Base-by-base conservation (phyloP, 2,888 invertebrate genomes). In the Thymelicus lineola region DNA sequence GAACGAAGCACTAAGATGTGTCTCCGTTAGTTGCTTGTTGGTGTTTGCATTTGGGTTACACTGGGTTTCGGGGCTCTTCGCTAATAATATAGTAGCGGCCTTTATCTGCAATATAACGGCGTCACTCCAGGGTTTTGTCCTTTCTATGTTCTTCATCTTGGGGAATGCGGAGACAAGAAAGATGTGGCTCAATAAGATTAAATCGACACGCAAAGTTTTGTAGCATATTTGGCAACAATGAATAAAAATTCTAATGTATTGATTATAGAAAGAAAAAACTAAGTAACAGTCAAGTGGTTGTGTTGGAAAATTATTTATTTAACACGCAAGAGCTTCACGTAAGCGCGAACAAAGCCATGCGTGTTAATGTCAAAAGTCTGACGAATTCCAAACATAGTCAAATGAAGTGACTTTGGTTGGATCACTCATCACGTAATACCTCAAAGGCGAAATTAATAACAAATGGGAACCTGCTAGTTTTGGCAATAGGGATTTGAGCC, bases 41-140 rank as follows among this genome's bases (percentile, higher is more conserved):
- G 95, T 95, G 66, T 95, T 95, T 73, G 85, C 95, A 28, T 93
- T 95, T 68, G 95, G 95, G 7, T 79, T 95, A 20, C 95, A 95
- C 2, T 95, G 95, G 95, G 72, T 95, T 12, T 95, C 95, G 77
- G 95, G 95, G 35, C 75, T 94, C 45, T 91, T 94, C 68, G 87
- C 92, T 0, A 80, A 79, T 38, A 88, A 91, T 66, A 75, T 95
- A 0, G 84, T 94, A 0, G 90, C 94, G 1, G 94, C 94, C 28
- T 95, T 79, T 95, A 1, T 95, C 95, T n/a, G 12, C 78, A 94
- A 94, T 63, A 74, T 95, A 14, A 92, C 94, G 0, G 94, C 91
- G 0, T 94, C 95, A 1, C 86, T 93, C 70, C 95, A 95, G 83
- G 95, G 95, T 0, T 95, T 95, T 72, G 91, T 95, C n/a, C 80